Conservation (phyloP, 2,888 invertebrate species). For the Drosophila borborema region DNA sequence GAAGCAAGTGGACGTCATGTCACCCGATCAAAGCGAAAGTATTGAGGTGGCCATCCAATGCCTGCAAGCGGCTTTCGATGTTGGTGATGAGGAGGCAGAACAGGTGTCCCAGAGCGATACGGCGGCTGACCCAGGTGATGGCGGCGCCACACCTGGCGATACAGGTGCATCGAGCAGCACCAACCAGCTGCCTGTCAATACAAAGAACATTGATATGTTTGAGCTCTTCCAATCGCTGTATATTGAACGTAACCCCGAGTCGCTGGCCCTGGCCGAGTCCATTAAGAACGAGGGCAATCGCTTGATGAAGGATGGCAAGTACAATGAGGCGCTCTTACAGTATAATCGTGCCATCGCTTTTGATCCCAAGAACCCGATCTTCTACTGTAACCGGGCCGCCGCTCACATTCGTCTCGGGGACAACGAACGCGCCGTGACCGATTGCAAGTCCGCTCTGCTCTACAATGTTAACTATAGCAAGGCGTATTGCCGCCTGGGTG, state of each 20-base stretch:
- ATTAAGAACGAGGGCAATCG: constrained; percentile 95
- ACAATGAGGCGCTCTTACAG: constrained; percentile 92
- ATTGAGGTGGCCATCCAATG: constrained; percentile 98
- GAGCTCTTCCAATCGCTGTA: constrained; percentile 85
- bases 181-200: constrained; percentile 30
- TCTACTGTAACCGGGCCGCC: constrained; percentile 98
- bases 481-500: constrained; percentile 95
- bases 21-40: constrained; percentile 84
- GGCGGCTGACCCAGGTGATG: constrained; percentile 4
- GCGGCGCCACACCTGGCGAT: constrained; percentile 29
- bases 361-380: constrained; percentile 95
- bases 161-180: constrained; percentile 29
- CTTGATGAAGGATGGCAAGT: constrained; percentile 94
- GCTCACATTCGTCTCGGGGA: constrained; percentile 95
- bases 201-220: constrained; percentile 84
- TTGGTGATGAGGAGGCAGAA: constrained; percentile 84
- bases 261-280: constrained; percentile 90
- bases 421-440: constrained; percentile 93
- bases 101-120: constrained; percentile 48
- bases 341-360: constrained; percentile 95
- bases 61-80: constrained; percentile 94
- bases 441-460: constrained; percentile 94
- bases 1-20: constrained; percentile 81
- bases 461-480: constrained; percentile 97
- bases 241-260: constrained; percentile 86